Evolutionary conservation across 2,113 vertebrate genomes (phyloP), one percentile per base, ranked within the genome.

Genomic region (Alces alces): DNA sequence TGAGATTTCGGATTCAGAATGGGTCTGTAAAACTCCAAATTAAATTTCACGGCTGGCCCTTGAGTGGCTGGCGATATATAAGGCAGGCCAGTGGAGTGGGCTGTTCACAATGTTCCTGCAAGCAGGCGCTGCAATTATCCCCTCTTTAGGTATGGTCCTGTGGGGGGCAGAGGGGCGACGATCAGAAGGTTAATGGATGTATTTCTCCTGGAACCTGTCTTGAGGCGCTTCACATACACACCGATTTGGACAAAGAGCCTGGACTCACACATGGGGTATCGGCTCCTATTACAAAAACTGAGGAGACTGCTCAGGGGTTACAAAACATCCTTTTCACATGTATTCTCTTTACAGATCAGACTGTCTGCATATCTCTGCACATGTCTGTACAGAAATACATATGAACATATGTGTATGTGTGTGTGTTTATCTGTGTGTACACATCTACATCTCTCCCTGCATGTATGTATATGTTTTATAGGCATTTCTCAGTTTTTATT

Each of bases 11-110:
- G 98, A 99, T 99, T 98, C 98, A 98, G 98, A 99, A 98, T 83
- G 98, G 85, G 98, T 96, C 98, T 98, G 98, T 98, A 98, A 99
- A 98, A 98, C 98, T 99, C 98, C 98, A 99, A 99, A 99, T 99
- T 99, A 99, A 99, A 99, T 99, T 99, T 99, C 98, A 99, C 97
- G 98, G 98, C 98, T 98, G 99, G 98, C 98, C 98, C 98, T 98
- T 98, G 98, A 98, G 97, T 98, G 98, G 98, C 58, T 95, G 97
- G 98, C 85, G 97, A 97, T 97, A 96, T 1, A 97, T 96, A 93
- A 96, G 83, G 70, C 98, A 97, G 98, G 85, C 98, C 98, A 97
- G 98, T 76, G 97, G 98, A 96, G 96, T 1, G 83, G 98, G 43
- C 95, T 23, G 88, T 95, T 94, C 97, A 98, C 96, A 98, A 97